Percentiles rank a stretch among this genome's conserved stretches.
phyloP scores from a whole-genome alignment of 2,888 invertebrate genomes.

The Amiota mariae region DNA sequence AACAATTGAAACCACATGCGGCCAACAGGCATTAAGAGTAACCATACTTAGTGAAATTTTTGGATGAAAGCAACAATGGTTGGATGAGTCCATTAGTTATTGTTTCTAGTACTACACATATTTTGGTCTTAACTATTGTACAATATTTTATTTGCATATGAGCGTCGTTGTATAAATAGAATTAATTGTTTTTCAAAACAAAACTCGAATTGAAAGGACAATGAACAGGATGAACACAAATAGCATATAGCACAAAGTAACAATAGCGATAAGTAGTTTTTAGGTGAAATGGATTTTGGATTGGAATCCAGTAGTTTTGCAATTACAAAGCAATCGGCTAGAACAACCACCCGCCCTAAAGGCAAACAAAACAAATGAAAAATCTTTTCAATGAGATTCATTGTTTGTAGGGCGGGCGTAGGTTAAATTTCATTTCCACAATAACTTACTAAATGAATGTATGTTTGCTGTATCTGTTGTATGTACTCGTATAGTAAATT shows the following conservation, averaged over 20 bases:
- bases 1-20: slow-evolving; percentile 51
- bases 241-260: background rate
- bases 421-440: too few species aligned
- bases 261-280: slow-evolving; percentile 7
- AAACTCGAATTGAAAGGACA: slow-evolving; percentile 46
- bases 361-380: background rate
- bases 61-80: too few species aligned
- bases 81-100: too few species aligned
- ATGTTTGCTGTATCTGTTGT: background rate
- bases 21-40: slow-evolving; percentile 16
- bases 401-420: too few species aligned
- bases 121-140: slow-evolving; percentile 4
- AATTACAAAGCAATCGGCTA: slow-evolving; percentile 20
- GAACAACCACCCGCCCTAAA: slow-evolving; percentile 1
- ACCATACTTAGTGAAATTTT: too few species aligned
- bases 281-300: slow-evolving; percentile 9
- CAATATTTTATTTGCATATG: slow-evolving; percentile 28
- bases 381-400: background rate
- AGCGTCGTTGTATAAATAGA: slow-evolving; percentile 55
- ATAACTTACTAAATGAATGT: background rate
- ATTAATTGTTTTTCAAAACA: slow-evolving; percentile 66
- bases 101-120: too few species aligned
- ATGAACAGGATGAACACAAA: slow-evolving; percentile 35
- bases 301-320: slow-evolving; percentile 24
- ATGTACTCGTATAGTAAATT: background rate